Evolutionary conservation across 2,113 vertebrate species (phyloP).

Genomic region (Epinephelus cyanopodus): DNA sequence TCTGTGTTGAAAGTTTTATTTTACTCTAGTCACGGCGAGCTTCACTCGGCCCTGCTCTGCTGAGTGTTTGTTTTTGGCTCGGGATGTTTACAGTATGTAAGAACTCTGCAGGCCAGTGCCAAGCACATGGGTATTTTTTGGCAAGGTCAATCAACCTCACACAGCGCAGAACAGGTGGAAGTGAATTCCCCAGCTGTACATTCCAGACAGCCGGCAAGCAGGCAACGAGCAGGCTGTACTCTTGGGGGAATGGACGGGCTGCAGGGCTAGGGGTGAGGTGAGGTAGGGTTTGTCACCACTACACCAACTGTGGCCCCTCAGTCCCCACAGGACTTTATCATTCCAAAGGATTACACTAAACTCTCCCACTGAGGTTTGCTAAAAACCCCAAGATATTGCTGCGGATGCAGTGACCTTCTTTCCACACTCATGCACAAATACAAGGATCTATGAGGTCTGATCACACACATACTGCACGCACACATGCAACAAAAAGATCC

Average conservation of each 20-base stretch:
- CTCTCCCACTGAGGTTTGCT: constrained; percentile 15
- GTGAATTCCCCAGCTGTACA: constrained; percentile 69
- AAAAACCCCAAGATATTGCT: constrained; percentile 9
- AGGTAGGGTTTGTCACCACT: constrained; percentile 17
- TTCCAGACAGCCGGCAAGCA: constrained; percentile 49
- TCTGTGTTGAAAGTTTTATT: background rate
- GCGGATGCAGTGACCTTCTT: constrained; percentile 25
- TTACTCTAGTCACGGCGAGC: background rate
- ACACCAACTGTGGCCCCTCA: constrained; percentile 52
- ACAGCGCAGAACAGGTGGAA: constrained; percentile 63
- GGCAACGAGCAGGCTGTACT: constrained; percentile 33
- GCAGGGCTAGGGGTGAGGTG: background rate
- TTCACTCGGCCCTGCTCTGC: background rate
- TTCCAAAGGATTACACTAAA: constrained; percentile 35
- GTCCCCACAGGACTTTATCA: constrained; percentile 33
- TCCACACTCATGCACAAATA: background rate
- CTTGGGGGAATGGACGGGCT: background rate
- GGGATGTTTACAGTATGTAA: constrained; percentile 20
- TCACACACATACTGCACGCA: background rate
- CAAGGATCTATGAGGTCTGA: background rate
- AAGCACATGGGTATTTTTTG: constrained; percentile 48
- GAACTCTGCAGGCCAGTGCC: constrained; percentile 6
- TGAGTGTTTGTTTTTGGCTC: constrained; percentile 29
- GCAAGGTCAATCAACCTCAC: constrained; percentile 35
- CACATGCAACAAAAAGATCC: background rate